Evolutionary conservation across 1,140 invertebrate species (phyloP), one percentile per base, ranked within the genome.

Genomic region (Danaus melanippus): DNA sequence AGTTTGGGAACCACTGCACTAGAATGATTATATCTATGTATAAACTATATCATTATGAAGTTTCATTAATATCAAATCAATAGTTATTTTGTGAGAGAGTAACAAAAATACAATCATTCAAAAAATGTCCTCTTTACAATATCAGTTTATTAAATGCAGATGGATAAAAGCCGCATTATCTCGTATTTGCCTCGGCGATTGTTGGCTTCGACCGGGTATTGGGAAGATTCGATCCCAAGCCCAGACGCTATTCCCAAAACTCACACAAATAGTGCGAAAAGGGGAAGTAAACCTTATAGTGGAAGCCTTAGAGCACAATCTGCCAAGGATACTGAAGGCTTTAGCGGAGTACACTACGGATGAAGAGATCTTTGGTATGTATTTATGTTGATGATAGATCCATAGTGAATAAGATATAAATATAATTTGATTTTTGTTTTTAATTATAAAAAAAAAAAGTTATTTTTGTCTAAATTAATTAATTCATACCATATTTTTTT

Each of bases 221-320:
- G 85, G 87, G 8, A 87, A 85, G 54, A 86, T 87, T 17, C 57
- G 87, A 7, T 78, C 74, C 0, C 86, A 87, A 66, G 87, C 87
- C 7, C 84, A 86, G 51, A 78, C 75, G 8, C 62, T 87, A 7
- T 79, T 88, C 32, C 84, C 83, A 2, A 85, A 84, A 21, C 64
- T 88, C 0, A 79, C 70, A 50, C 81, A 86, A 49, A 83, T 87
- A n/a, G 73, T 88, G 0, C 48, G 71, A 43, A 79, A 74, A 7
- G 75, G 21, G 9, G 74, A 86, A 53, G 69, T 78, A 9, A 71
- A 73, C 46, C 68, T 87, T 4, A 77, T 86, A 17, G 73, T 87
- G 15, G 87, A 87, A 52, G 79, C 85, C 8, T 64, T 88, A 55
- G 87, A 88, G 55, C 67, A 54, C 9, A 87, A 87, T 66, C 58